Evolutionary conservation across 2,888 invertebrate species (phyloP).

Genomic region (Cecidostiba fungosa): DNA sequence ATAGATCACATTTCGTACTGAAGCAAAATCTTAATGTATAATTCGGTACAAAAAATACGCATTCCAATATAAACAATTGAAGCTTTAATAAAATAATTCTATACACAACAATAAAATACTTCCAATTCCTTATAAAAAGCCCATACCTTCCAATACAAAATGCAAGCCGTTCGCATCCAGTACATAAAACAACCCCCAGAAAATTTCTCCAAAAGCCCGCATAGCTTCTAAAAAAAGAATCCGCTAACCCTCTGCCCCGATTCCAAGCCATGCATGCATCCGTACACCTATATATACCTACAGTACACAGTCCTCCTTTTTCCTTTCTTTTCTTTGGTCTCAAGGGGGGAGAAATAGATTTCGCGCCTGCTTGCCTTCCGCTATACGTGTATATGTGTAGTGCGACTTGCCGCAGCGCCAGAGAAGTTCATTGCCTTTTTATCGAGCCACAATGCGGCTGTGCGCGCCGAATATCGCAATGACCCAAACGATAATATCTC

Average conservation of each 20-base stretch:
- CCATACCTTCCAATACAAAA: too few relatives aligned
- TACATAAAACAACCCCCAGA: too few relatives aligned
- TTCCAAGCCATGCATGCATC: neutral
- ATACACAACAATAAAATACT: too few relatives aligned
- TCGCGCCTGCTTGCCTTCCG: neutral
- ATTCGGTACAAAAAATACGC: too few relatives aligned
- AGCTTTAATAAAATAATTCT: too few relatives aligned
- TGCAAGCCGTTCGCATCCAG: too few relatives aligned
- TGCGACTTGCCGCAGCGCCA: neutral
- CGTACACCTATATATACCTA: neutral
- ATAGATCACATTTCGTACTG: too few relatives aligned
- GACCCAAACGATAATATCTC: conserved; percentile 12
- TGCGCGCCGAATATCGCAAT: conserved; percentile 26
- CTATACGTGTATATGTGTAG: neutral
- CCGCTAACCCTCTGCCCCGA: conserved; percentile 4
- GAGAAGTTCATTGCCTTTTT: conserved; percentile 52
- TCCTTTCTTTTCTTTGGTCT: neutral
- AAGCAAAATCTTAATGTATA: too few relatives aligned
- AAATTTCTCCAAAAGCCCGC: neutral
- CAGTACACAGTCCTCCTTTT: neutral
- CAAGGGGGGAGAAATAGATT: neutral
- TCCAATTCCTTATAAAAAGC: too few relatives aligned
- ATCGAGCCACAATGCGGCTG: conserved; percentile 47
- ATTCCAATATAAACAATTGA: too few relatives aligned
- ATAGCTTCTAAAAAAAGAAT: neutral